Evolutionary conservation across 2,797 vertebrate genomes (phyloP), one percentile per base, ranked within the genome.

Genomic region (Mionectes olivaceus): DNA sequence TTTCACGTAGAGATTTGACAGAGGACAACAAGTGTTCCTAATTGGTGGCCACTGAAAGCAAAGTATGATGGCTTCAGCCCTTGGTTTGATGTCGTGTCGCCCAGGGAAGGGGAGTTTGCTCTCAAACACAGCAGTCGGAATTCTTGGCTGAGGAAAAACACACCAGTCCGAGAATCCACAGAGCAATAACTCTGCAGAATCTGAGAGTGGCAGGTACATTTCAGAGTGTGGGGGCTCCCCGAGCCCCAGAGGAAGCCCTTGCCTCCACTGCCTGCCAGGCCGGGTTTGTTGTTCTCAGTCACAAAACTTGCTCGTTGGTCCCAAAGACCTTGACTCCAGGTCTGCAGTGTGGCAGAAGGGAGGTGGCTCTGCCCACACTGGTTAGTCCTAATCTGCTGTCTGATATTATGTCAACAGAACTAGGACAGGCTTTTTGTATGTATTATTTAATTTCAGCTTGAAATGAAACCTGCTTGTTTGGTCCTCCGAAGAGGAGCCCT

Each of bases 11-110:
- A 83, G 83, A 78, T 56, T 56, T 91, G 90, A 95, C 87, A 96
- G 71, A 84, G 47, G 28, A 52, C 90, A 95, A 37, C 75, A 82
- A 94, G 80, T 60, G 22, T 87, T 95, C 87, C 82, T 91, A 52
- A 84, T 81, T 74, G 47, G 75, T 77, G 67, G 90, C 95, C 91
- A 83, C 92, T 55, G 83, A 94, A 96, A 95, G 67, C 27, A 69
- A 56, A 83, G 35, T 24, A 44, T 81, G 69, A 37, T 83, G 56
- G 59, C 49, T 53, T 60, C 37, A 60, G 6, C 80, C 59, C 11
- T 23, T 49, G 64, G 50, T 69, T 44, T 89, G 52, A 33, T 83
- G 77, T 65, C 63, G 53, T 33, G 23, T 53, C 2, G 3, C 71
- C 43, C 41, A 59, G 55, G 50, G 64, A 90, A 73, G 65, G 61